Evolutionary conservation across 2,113 vertebrate genomes (phyloP), one percentile per base, ranked within the genome.

Genomic region (Rutilus rutilus): DNA sequence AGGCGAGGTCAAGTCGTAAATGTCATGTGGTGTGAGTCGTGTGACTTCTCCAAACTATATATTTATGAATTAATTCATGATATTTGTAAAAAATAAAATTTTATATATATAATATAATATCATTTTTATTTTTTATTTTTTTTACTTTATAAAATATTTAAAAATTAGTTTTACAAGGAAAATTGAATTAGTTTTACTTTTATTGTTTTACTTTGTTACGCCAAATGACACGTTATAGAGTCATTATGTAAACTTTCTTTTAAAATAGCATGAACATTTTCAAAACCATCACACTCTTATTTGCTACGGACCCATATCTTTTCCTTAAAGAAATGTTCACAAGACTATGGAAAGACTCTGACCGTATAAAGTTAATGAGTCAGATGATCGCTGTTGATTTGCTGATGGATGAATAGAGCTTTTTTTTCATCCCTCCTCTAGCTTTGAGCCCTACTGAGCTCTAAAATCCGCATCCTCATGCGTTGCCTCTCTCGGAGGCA

Each of bases 401-500:
- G 62, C 62, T 82, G 79, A 83, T 83, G 67, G 81, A 83, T 83
- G 81, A 83, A 73, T 73, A 59, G 81, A 73, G 65, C 67, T 83
- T 83, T 73, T 67, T 83, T 69, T 83, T 57, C 47, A 54, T 39
- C 23, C 81, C 30, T 83, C 65, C 67, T 83, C 50, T 57, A 83
- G 81, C 81, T 83, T 57, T 73, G 67, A 83, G 67, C 67, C 67
- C 65, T 73, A 83, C 65, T 83, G 81, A 83, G 81, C 67, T 73
- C 81, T 83, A 73, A 83, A 83, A 83, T 83, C 81, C 81, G 67
- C 52, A 54, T 83, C 81, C 81, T 83, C 81, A 83, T 73, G 81
- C 81, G 67, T 83, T 73, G 81, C 67, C 21, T 71, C 21, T 83
- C 81, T 83, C 81, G 73, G 81, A 83, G 81, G 81, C 81, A 54